phyloP scores from a whole-genome alignment of 1,140 invertebrate species.

The Pseudomyrmex dendroicus region DNA sequence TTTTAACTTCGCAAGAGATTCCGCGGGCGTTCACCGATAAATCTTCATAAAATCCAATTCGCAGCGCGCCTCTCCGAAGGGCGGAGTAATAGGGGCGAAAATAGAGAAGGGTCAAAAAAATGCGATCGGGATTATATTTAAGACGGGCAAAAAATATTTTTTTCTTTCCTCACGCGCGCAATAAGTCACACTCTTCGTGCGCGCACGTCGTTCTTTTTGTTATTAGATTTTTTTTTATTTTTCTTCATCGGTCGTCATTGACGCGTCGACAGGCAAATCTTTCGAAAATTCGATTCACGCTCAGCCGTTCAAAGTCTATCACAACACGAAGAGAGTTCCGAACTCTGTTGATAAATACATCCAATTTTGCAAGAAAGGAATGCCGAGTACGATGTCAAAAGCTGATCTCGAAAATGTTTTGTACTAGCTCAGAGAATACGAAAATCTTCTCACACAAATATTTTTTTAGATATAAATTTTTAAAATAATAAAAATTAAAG shows the following conservation, averaged over 20 bases:
- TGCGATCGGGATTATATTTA: constrained; percentile 25
- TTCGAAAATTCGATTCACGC: constrained; percentile 11
- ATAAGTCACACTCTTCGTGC: not conserved
- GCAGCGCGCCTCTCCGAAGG: not conserved
- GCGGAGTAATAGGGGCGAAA: constrained; percentile 5
- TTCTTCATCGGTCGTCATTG: not conserved
- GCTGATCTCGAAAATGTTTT: not conserved
- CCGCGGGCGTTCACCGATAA: constrained; percentile 60
- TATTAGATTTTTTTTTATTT: constrained; percentile 1
- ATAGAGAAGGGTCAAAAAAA: constrained; percentile 11
- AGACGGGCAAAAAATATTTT: constrained; percentile 14
- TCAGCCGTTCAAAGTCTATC: constrained; percentile 12
- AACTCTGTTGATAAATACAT: constrained; percentile 28
- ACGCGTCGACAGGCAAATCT: not conserved
- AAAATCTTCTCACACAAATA: not conserved
- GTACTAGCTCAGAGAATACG: no score
- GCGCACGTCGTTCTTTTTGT: not conserved
- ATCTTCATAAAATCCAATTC: constrained; percentile 70
- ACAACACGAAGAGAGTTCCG: constrained; percentile 3
- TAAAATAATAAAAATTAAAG: no score
- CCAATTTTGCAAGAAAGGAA: not conserved
- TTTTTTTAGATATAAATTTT: not conserved
- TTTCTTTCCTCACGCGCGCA: not conserved
- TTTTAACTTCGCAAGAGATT: constrained; percentile 46
- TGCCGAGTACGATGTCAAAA: not conserved